These are phyloP conservation scores for Nemapogon koenigi DNA, from an alignment of 2,888 invertebrate species.

Conservation along the genomic window DNA sequence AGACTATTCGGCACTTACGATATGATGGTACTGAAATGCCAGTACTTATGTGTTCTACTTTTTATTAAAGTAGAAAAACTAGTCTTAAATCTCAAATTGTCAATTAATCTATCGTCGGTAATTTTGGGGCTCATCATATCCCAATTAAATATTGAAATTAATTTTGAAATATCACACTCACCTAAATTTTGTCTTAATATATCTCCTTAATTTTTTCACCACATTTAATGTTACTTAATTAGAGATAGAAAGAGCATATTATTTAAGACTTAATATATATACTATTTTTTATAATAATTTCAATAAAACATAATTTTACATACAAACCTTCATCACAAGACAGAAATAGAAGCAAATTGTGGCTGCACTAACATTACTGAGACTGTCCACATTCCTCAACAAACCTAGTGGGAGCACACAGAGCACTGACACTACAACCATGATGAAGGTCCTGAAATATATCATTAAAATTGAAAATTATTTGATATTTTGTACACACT, in stretches of 20 bases:
- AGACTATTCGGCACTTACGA: too few relatives aligned
- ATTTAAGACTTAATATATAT: too few relatives aligned
- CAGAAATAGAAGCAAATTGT: slow-evolving; percentile 92
- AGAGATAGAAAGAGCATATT: too few relatives aligned
- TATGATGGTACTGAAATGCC: too few relatives aligned
- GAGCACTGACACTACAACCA: slow-evolving; percentile 75
- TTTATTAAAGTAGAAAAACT: too few relatives aligned
- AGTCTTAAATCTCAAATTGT: too few relatives aligned
- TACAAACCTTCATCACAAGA: slow-evolving; percentile 88
- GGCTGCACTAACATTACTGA: slow-evolving; percentile 85
- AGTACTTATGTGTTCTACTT: too few relatives aligned
- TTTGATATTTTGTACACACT: neutral
- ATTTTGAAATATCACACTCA: neutral
- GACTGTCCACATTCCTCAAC: slow-evolving; percentile 86
- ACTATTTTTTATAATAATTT: slow-evolving; percentile 1
- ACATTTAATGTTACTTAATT: too few relatives aligned
- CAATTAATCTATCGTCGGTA: neutral
- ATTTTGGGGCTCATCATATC: neutral
- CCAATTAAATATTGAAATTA: neutral
- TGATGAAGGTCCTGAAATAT: slow-evolving; percentile 66
- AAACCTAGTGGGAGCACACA: slow-evolving; percentile 91
- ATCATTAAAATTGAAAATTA: too few relatives aligned
- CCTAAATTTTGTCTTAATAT: neutral
- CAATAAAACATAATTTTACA: slow-evolving; percentile 14
- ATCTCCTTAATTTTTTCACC: too few relatives aligned